phyloP scores from a whole-genome alignment of 2,797 vertebrate genomes.

The Mareca strepera region DNA sequence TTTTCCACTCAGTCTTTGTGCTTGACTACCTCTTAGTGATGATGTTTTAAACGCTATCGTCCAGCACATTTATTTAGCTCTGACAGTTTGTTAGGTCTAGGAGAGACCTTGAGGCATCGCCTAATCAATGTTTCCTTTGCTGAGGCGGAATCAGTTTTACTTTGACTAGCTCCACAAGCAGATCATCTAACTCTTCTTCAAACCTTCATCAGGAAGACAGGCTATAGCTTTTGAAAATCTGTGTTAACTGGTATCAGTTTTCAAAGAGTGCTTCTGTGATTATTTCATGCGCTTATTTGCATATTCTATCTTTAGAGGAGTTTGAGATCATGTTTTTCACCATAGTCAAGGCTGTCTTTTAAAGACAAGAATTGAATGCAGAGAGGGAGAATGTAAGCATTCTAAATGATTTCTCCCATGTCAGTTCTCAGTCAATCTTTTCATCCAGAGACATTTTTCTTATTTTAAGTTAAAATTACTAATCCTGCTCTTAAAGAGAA shows the following conservation, averaged over 20 bases:
- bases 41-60: background rate
- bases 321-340: constrained; percentile 13
- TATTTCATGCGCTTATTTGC: constrained; percentile 28
- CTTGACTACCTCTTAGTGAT: background rate
- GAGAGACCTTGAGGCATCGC: background rate
- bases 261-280: background rate
- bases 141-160: background rate
- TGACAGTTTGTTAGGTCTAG: background rate
- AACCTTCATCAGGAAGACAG: background rate
- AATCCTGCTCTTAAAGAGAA: background rate
- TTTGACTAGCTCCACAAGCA: background rate
- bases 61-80: background rate
- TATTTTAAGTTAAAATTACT: background rate
- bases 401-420: background rate
- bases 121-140: background rate
- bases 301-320: constrained; percentile 51
- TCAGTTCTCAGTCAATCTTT: background rate
- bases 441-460: background rate
- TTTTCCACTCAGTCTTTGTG: background rate
- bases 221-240: background rate
- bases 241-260: background rate
- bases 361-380: background rate
- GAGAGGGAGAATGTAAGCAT: background rate
- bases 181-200: background rate
- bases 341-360: background rate